Percentiles rank a stretch among this genome's conserved stretches.
These are phyloP conservation scores for Amphiduros pacificus DNA, from an alignment of 2,888 invertebrate genomes.

Conservation along the genomic window DNA sequence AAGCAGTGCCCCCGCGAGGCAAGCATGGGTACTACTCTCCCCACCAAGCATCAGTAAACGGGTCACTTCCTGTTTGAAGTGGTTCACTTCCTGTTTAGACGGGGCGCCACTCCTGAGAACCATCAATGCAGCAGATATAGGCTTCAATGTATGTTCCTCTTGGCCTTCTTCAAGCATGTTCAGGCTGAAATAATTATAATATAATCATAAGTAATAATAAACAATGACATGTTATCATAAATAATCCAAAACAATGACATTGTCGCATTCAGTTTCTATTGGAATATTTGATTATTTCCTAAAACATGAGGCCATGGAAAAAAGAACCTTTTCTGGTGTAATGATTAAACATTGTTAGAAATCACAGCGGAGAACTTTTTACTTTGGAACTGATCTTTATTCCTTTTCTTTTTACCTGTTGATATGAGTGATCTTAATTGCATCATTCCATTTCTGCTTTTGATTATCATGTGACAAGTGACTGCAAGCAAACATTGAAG, in stretches of 20 bases:
- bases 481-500: conserved; percentile 23
- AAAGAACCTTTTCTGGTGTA: no score
- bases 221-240: neutral
- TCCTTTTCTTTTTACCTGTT: no score
- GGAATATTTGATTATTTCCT: no score
- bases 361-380: no score
- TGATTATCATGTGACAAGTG: conserved; percentile 26
- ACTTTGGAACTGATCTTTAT: no score
- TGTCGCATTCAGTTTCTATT: no score
- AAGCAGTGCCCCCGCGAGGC: conserved; percentile 54
- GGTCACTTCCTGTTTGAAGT: conserved; percentile 42
- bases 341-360: no score
- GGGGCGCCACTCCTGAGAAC: no score
- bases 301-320: no score
- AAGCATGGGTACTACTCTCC: conserved; percentile 53
- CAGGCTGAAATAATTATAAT: conserved; percentile 36
- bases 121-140: no score
- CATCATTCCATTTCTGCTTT: conserved; percentile 25
- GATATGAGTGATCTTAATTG: conserved; percentile 11
- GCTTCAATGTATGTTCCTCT: conserved; percentile 46
- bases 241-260: conserved; percentile 5
- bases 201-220: neutral
- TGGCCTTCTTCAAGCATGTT: conserved; percentile 42
- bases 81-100: no score
- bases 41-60: conserved; percentile 52